A percentile compares a stretch with the other conserved stretches of the same genome.
Conservation (phyloP, 1,140 invertebrate genomes). For the Drosophila miranda region DNA sequence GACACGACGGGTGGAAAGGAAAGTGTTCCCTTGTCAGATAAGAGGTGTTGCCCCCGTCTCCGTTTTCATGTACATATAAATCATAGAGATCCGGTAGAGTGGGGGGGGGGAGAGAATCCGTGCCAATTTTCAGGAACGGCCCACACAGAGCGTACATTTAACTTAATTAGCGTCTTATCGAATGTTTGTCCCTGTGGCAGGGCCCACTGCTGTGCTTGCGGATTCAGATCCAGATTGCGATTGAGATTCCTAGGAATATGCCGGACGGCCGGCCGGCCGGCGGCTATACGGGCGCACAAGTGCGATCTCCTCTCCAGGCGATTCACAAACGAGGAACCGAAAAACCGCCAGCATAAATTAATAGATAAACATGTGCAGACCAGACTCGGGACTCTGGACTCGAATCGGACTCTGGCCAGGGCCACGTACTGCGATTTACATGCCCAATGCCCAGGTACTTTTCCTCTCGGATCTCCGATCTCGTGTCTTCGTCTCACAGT, state of each 20-base stretch:
- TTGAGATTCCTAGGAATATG: conserved; percentile 32
- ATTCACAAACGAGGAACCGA: conserved; percentile 50
- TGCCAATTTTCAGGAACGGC: conserved; percentile 42
- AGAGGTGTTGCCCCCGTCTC: conserved; percentile 8
- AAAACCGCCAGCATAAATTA: conserved; percentile 76
- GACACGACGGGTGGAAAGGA: too few species aligned
- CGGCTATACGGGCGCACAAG: conserved; percentile 37
- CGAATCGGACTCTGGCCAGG: conserved; percentile 14
- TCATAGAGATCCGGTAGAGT: conserved; percentile 5
- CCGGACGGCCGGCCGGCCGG: neutral
- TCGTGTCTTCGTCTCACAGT: neutral
- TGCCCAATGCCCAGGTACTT: conserved; percentile 23
- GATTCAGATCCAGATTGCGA: conserved; percentile 39
- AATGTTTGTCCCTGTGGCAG: conserved; percentile 50
- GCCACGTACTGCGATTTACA: conserved; percentile 55
- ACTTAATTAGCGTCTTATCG: conserved; percentile 74
- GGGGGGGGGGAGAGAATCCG: conserved; percentile 1
- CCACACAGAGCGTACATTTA: conserved; percentile 62
- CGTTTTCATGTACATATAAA: conserved; percentile 22
- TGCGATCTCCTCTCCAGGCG: conserved; percentile 45
- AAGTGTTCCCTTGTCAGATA: conserved; percentile 18
- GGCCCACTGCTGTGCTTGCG: conserved; percentile 48
- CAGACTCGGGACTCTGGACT: conserved; percentile 31
- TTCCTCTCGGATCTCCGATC: neutral
- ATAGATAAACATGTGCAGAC: conserved; percentile 72